Evolutionary conservation across 2,113 vertebrate species (phyloP), one percentile per base, ranked within the genome.

Genomic region (Diadophis punctatus): DNA sequence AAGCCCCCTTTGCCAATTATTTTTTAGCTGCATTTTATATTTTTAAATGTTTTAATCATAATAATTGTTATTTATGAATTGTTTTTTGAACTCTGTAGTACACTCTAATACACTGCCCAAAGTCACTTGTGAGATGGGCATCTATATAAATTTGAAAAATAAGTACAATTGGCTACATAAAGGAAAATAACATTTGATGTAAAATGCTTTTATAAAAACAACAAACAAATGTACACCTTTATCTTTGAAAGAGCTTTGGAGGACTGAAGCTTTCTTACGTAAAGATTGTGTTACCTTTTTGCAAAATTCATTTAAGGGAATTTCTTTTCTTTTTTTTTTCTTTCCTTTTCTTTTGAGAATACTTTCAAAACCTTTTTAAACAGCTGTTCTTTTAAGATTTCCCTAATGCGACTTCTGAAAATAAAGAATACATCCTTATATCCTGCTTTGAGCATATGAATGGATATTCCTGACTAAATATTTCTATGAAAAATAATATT

Each of bases 401-500:
- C 95, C 89, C 90, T 55, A 90, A 87, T 92, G 92, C 91, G 97
- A 92, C 95, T 93, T 97, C 92, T 96, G 95, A 95, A 96, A 97
- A 97, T 93, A 92, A 96, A 96, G 91, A 95, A 88, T 96, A 95
- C 49, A 10, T 97, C 95, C 97, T 97, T 96, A 97, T 97, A 96
- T 96, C 94, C 97, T 95, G 92, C 96, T 97, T 96, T 95, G 94
- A 96, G 96, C 97, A 96, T 98, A 94, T 96, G 96, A 96, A 95
- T 94, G 95, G 96, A 96, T 98, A 97, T 97, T 97, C 96, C 95
- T 91, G 90, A 95, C 97, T 97, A 97, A 96, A 97, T 96, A 96
- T 97, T 97, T 96, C 96, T 97, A 96, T 95, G 95, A 95, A 97
- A 94, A 97, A 96, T 95, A 95, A 94, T 91, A 94, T 97, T 97